These are phyloP conservation scores for Anthrax anthrax DNA, from an alignment of 2,888 invertebrate genomes.

Conservation along the genomic window DNA sequence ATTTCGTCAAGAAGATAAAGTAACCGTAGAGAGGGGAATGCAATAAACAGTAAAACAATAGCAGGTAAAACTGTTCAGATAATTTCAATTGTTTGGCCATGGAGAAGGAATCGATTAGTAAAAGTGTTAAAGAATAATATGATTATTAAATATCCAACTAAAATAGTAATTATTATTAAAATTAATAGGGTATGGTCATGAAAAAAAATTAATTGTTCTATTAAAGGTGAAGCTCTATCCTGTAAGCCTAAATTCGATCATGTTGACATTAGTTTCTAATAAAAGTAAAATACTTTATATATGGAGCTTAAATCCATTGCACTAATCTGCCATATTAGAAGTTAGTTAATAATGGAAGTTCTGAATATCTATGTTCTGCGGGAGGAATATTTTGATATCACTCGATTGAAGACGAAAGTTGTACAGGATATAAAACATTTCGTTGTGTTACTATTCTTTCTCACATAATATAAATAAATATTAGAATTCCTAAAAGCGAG, in stretches of 20 bases:
- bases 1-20: slow-evolving; percentile 47
- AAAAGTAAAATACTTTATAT: slow-evolving; percentile 46
- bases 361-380: slow-evolving; percentile 44
- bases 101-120: slow-evolving; percentile 42
- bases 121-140: slow-evolving; percentile 42
- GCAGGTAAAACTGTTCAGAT: slow-evolving; percentile 49
- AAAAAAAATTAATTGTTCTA: slow-evolving; percentile 52
- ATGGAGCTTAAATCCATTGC: slow-evolving; percentile 53
- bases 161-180: slow-evolving; percentile 44
- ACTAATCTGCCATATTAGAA: slow-evolving; percentile 48
- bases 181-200: slow-evolving; percentile 48
- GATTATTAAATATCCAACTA: slow-evolving; percentile 43
- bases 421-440: slow-evolving; percentile 36
- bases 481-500: slow-evolving; percentile 34
- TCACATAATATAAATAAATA: slow-evolving; percentile 46
- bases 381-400: slow-evolving; percentile 44
- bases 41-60: slow-evolving; percentile 47
- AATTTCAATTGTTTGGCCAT: slow-evolving; percentile 47
- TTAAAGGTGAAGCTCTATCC: slow-evolving; percentile 46
- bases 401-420: slow-evolving; percentile 44
- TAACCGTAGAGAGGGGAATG: slow-evolving; percentile 43
- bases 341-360: slow-evolving; percentile 39
- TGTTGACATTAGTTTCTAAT: slow-evolving; percentile 43
- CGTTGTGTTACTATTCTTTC: slow-evolving; percentile 43
- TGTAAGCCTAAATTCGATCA: slow-evolving; percentile 43